A percentile compares a stretch with the other conserved stretches of the same genome.
Conservation (phyloP, 2,797 vertebrate genomes). For the Crocodylus rhombifer region DNA sequence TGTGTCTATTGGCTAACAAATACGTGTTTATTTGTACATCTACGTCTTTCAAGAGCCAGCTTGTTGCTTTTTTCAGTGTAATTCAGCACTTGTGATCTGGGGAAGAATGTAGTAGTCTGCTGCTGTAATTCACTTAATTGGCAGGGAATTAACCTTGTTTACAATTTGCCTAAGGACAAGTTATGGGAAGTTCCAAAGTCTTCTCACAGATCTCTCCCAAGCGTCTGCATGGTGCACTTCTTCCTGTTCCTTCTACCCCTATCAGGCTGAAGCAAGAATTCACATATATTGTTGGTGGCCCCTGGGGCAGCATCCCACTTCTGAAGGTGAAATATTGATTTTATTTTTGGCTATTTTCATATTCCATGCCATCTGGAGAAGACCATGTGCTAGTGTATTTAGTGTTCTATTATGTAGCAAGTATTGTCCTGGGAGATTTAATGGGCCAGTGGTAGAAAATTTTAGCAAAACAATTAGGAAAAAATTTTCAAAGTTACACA, state of each 20-base stretch:
- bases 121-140: not conserved
- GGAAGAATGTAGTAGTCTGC: not conserved
- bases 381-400: not conserved
- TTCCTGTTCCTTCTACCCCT: not conserved
- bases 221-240: not conserved
- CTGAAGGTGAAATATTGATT: not conserved
- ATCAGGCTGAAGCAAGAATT: not conserved
- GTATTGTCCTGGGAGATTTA: not conserved
- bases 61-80: not conserved
- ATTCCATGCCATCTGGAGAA: not conserved
- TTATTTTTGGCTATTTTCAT: not conserved
- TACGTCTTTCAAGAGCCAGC: conserved; percentile 2
- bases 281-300: not conserved
- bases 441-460: not conserved
- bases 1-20: conserved; percentile 12
- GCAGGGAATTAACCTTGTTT: not conserved
- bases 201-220: not conserved
- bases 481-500: not conserved
- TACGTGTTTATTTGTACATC: not conserved
- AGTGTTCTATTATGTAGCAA: not conserved
- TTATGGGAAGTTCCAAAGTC: not conserved
- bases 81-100: conserved; percentile 33
- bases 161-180: not conserved
- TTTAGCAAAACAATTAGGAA: not conserved
- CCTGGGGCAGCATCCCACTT: not conserved